These are phyloP conservation scores for Drosophila punjabiensis DNA, from an alignment of 1,140 invertebrate species.

Conservation along the genomic window DNA sequence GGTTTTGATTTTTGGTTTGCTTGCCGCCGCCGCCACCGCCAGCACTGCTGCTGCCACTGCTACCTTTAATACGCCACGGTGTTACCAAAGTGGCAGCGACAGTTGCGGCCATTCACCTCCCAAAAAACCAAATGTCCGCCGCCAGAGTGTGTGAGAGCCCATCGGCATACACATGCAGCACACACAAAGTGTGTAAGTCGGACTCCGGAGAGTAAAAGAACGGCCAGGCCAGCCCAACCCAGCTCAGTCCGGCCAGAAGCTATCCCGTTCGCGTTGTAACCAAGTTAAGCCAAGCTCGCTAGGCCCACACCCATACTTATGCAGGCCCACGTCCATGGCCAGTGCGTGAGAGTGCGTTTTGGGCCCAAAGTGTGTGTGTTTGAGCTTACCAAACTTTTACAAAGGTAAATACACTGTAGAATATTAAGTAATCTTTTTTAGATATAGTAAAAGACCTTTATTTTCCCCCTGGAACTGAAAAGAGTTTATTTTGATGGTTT, in stretches of 20 bases:
- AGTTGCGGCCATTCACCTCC: slow-evolving; percentile 83
- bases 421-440: neutral
- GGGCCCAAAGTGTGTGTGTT: slow-evolving; percentile 20
- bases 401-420: neutral
- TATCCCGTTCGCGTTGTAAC: slow-evolving; percentile 55
- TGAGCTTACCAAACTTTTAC: slow-evolving; percentile 30
- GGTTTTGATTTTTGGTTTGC: slow-evolving; percentile 48
- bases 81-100: slow-evolving; percentile 82
- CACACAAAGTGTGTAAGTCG: slow-evolving; percentile 51
- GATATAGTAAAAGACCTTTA: neutral
- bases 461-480: neutral
- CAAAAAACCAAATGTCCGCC: slow-evolving; percentile 66
- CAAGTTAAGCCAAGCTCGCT: slow-evolving; percentile 60
- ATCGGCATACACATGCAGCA: slow-evolving; percentile 50
- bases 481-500: neutral
- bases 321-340: slow-evolving; percentile 22
- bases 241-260: slow-evolving; percentile 1
- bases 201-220: slow-evolving; percentile 28
- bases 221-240: neutral
- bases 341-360: slow-evolving; percentile 63
- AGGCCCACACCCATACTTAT: slow-evolving; percentile 48
- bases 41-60: slow-evolving; percentile 47
- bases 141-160: slow-evolving; percentile 31
- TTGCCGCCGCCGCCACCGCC: slow-evolving; percentile 36
- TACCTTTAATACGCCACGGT: slow-evolving; percentile 80